Evolutionary conservation across 2,888 invertebrate species (phyloP).

Genomic region (Nemotelus pantherinus): DNA sequence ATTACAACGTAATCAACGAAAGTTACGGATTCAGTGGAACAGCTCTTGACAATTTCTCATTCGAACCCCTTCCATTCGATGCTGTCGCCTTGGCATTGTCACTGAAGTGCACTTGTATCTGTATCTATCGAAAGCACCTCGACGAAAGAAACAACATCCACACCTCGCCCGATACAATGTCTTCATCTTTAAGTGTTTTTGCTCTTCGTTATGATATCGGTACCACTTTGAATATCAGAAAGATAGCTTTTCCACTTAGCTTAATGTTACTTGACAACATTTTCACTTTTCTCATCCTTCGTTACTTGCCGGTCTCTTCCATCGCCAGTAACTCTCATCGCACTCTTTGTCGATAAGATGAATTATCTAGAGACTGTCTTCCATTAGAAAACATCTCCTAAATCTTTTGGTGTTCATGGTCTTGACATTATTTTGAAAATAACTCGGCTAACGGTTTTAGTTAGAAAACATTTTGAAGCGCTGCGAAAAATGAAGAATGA

Average conservation of each 20-base stretch:
- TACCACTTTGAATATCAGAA: constrained; percentile 4
- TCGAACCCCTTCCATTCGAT: too few relatives aligned
- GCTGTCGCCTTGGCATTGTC: too few relatives aligned
- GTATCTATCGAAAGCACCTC: too few relatives aligned
- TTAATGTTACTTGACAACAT: constrained; percentile 2
- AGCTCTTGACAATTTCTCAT: too few relatives aligned
- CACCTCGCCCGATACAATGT: not conserved
- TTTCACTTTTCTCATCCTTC: not conserved
- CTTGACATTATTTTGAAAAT: not conserved
- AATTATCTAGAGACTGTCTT: constrained; percentile 13
- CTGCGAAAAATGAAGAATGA: too few relatives aligned
- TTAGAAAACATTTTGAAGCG: too few relatives aligned
- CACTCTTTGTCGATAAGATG: not conserved
- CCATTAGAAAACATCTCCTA: not conserved
- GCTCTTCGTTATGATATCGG: constrained; percentile 2
- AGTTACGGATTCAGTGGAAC: too few relatives aligned
- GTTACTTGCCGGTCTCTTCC: not conserved
- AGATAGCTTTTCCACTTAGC: constrained; percentile 23
- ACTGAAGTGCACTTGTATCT: too few relatives aligned
- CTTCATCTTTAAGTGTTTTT: not conserved
- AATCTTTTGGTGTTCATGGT: constrained; percentile 6
- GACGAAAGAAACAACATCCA: too few relatives aligned
- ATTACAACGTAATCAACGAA: too few relatives aligned
- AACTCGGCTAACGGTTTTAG: too few relatives aligned
- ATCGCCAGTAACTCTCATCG: not conserved